Percentiles rank a stretch among this genome's conserved stretches.
phyloP scores from a whole-genome alignment of 2,888 invertebrate genomes.

The Polietes domitor region DNA sequence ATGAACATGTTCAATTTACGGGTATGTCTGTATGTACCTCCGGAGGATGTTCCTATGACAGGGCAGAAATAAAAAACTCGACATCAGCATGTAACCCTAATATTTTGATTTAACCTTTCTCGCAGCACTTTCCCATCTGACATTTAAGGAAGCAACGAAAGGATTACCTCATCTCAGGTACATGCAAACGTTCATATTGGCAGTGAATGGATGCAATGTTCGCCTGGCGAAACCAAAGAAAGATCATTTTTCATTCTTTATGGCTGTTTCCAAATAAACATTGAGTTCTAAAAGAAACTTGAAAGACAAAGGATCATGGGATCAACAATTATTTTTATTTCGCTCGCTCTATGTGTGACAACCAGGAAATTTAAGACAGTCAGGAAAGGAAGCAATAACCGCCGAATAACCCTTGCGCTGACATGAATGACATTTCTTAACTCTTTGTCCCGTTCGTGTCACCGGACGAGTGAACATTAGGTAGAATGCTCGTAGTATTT shows the following conservation, averaged over 20 bases:
- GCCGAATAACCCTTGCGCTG: conserved; percentile 57
- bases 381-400: conserved; percentile 35
- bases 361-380: conserved; percentile 58
- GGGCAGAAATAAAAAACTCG: conserved; percentile 37
- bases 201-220: background rate
- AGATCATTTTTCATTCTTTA: conserved; percentile 60
- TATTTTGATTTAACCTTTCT: conserved; percentile 62
- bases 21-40: background rate
- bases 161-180: conserved; percentile 57
- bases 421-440: conserved; percentile 66
- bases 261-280: conserved; percentile 27
- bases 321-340: conserved; percentile 49
- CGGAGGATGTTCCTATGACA: conserved; percentile 48
- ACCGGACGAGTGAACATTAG: background rate
- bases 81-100: conserved; percentile 61
- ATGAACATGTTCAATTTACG: conserved; percentile 50
- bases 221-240: conserved; percentile 38
- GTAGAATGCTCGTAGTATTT: background rate
- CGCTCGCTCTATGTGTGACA: conserved; percentile 43
- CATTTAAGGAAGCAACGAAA: conserved; percentile 52
- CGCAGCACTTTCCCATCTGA: conserved; percentile 61
- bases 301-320: conserved; percentile 63
- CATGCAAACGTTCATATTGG: background rate
- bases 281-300: conserved; percentile 43
- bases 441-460: conserved; percentile 37